Evolutionary conservation across 2,113 vertebrate genomes (phyloP), one percentile per base, ranked within the genome.

Genomic region (Bagarius yarrelli): DNA sequence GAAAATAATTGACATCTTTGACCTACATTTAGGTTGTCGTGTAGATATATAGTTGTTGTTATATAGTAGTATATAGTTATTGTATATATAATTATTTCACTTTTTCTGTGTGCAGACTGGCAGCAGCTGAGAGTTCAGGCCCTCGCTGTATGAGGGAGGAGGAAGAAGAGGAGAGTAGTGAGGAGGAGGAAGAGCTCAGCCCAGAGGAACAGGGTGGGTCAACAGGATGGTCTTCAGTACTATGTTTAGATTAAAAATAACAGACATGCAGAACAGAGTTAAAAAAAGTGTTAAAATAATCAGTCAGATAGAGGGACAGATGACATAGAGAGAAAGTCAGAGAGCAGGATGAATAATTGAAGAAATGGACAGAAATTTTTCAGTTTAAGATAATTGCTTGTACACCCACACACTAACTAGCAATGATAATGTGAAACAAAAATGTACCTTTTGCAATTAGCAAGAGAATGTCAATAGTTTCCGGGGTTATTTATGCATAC

Each of bases 141-240:
- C 95, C 95, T 77, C 91, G 92, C 53, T 93, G 92, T 83, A 90
- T 92, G 91, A 87, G 86, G 18, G 90, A 86, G 23, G 81, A 87
- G 74, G 90, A 87, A 76, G 91, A 87, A 80, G 95, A 95, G 84
- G 96, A 94, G 89, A 97, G 96, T 79, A 94, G 94, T 75, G 97
- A 99, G 60, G 97, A 98, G 73, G 95, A 93, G 63, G 94, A 95
- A 60, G 95, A 99, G 80, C 88, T 99, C 76, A 94, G 93, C 78
- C 95, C 95, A 3, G 96, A 99, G 91, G 96, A 97, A 87, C 93
- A 89, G 92, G 98, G 98, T 98, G 86, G 57, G 73, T 73, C 11
- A 9, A 21, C 19, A 12, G 19, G 18, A 55, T 9, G 69, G 8
- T 70, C 69, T 71, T 1, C 16, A 32, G 47, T 52, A 52, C 47